Evolutionary conservation across 2,888 invertebrate genomes (phyloP), one percentile per base, ranked within the genome.

Genomic region (Prostheceraeus crozeri): DNA sequence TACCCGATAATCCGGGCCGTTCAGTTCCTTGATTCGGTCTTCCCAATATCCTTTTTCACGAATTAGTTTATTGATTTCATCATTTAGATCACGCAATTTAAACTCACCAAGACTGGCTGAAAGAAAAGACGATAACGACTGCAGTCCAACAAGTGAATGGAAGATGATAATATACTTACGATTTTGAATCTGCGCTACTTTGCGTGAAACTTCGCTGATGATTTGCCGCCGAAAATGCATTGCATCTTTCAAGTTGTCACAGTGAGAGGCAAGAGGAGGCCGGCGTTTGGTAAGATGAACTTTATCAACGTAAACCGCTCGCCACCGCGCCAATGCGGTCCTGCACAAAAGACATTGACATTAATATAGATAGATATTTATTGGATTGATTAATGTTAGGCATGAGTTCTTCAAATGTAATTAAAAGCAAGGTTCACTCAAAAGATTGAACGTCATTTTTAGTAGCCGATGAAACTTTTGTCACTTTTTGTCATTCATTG

Each of bases 31-130:
- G 66, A 99, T 96, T 73, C 94, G 87, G 56, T 87, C 85, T 73
- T 99, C 98, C 98, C 98, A 99, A 72, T 94, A 93, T 0, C 90
- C 83, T 72, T 94, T 94, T 72, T 96, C 91, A 48, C 94, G 81
- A 62, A 99, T 81, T 64, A 96, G 76, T 77, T 98, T 96, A 77
- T 99, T 99, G 67, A 99, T 99, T 77, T 99, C 96, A 78, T 99
- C 98, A 75, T 99, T 99, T 21, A 99, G 79, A 74, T 99, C 98
- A 14, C 98, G 82, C 65, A 99, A 88, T 23, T 94, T 84, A 75
- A 94, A 99, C 78, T 99, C 98, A 1, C 98, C 98, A n/a, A 98
- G 81, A 60, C 98, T 98, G 65, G 98, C 87, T 85, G 68, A 6
- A 75, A 73, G 61, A 61, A 62, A 55, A 51, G 52, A n/a, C n/a